A percentile compares a stretch with the other conserved stretches of the same genome.
Conservation (phyloP, 2,113 vertebrate genomes). For the Neogale vison region DNA sequence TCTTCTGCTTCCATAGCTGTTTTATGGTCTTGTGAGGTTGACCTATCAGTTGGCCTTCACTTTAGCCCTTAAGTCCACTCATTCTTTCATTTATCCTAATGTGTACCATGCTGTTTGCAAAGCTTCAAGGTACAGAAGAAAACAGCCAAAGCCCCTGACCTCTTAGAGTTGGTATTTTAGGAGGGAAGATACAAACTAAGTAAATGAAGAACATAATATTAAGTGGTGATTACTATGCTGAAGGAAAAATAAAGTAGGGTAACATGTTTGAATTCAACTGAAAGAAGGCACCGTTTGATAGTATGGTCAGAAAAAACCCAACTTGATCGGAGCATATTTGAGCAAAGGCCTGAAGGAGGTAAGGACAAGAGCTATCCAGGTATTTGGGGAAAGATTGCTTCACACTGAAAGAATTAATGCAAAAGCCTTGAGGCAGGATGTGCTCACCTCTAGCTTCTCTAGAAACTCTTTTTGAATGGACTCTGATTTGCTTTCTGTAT, state of each 20-base stretch:
- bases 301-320: not conserved
- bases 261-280: not conserved
- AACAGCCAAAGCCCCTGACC: not conserved
- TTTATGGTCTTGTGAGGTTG: not conserved
- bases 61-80: not conserved
- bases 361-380: not conserved
- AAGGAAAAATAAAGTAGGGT: not conserved
- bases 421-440: not conserved
- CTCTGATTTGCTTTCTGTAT: not conserved
- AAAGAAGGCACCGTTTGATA: not conserved
- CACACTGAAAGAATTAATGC: not conserved
- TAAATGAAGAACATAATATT: not conserved
- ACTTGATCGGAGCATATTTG: not conserved
- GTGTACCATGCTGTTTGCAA: not conserved
- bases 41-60: not conserved
- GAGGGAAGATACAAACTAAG: not conserved
- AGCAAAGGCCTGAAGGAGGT: not conserved
- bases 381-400: not conserved
- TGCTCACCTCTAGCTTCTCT: not conserved
- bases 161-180: not conserved
- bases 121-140: not conserved
- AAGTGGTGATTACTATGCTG: not conserved
- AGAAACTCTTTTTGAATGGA: not conserved
- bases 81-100: not conserved
- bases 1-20: not conserved